phyloP scores from a whole-genome alignment of 2,888 invertebrate species.

The Autographa pulchrina region DNA sequence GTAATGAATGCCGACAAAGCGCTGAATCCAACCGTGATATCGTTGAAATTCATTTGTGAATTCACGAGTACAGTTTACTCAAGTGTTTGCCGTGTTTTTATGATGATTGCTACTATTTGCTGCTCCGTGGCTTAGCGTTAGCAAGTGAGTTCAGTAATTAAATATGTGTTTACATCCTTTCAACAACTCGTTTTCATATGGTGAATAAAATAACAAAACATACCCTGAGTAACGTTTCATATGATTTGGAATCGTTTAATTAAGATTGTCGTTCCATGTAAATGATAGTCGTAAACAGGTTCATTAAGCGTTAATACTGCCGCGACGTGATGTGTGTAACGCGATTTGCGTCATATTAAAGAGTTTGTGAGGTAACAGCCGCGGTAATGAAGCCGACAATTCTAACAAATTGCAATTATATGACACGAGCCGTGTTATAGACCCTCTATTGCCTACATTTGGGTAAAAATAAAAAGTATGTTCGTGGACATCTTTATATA shows the following conservation, averaged over 20 bases:
- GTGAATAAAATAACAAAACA: constrained; percentile 16
- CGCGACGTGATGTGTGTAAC: constrained; percentile 18
- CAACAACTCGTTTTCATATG: constrained; percentile 28
- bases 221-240: constrained; percentile 27
- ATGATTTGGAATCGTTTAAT: constrained; percentile 47
- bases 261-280: constrained; percentile 43
- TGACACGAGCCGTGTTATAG: constrained; percentile 3
- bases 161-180: constrained; percentile 34
- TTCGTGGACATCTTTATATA: neutral
- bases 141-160: constrained; percentile 39
- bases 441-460: constrained; percentile 3
- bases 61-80: constrained; percentile 55
- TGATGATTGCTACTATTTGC: constrained; percentile 45
- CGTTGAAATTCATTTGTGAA: constrained; percentile 68
- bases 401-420: constrained; percentile 14
- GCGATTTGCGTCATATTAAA: constrained; percentile 28
- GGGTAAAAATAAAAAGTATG: neutral
- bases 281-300: constrained; percentile 45
- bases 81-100: constrained; percentile 60
- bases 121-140: constrained; percentile 40
- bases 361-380: constrained; percentile 18
- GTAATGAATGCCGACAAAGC: constrained; percentile 73
- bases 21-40: constrained; percentile 65
- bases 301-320: constrained; percentile 30
- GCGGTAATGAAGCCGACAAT: constrained; percentile 10